Conservation (phyloP, 2,113 vertebrate species). For the Colius striatus region DNA sequence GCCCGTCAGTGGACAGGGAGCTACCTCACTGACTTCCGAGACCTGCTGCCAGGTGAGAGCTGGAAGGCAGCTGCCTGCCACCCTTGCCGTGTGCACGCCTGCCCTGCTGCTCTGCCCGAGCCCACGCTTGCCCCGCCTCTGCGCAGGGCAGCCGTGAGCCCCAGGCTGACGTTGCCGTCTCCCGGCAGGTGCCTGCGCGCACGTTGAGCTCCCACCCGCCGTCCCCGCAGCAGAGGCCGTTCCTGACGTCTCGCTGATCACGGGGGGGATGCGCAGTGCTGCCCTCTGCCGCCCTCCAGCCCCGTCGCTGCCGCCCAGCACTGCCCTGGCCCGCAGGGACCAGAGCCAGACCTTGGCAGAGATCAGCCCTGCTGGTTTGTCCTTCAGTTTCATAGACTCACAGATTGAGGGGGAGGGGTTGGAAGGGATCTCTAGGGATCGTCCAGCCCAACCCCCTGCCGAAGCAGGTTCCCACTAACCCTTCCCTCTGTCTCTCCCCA, state of each 20-base stretch:
- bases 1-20: constrained; percentile 87
- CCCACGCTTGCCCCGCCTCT: accelerated
- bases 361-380: constrained; percentile 87
- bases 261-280: constrained; percentile 81
- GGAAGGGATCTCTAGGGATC: no score
- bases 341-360: constrained; percentile 72
- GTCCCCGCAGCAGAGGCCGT: constrained; percentile 46
- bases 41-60: constrained; percentile 88
- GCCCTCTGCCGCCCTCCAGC: neutral
- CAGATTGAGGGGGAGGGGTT: no score
- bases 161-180: accelerated
- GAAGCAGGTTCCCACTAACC: neutral
- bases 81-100: accelerated
- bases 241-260: constrained; percentile 89
- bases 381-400: accelerated
- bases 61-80: neutral
- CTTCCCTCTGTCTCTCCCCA: constrained; percentile 56
- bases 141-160: accelerated
- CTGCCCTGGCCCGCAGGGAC: constrained; percentile 81
- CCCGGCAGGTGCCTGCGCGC: constrained; percentile 82
- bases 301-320: neutral
- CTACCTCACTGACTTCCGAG: constrained; percentile 89
- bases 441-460: no score
- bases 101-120: neutral
- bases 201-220: constrained; percentile 77